A percentile compares a stretch with the other conserved stretches of the same genome.
These are phyloP conservation scores for Forficula auricularia DNA, from an alignment of 1,140 invertebrate genomes.

Conservation along the genomic window DNA sequence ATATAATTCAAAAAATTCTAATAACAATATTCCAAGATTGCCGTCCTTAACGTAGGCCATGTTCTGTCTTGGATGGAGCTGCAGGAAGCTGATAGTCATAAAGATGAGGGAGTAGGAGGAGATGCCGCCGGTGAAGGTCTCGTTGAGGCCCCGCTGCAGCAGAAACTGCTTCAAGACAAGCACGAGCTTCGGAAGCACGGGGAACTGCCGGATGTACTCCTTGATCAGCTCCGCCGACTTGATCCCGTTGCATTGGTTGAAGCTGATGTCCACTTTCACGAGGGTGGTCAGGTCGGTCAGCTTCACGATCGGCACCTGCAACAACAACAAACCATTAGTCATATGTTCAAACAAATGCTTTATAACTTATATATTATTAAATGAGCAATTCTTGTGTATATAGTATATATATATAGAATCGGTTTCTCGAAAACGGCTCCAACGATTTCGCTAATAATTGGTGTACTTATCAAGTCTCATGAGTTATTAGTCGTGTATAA, in stretches of 20 bases:
- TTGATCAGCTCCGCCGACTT: slow-evolving; percentile 91
- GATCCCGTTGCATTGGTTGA: slow-evolving; percentile 91
- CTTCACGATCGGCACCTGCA: slow-evolving; percentile 84
- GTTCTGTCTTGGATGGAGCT: slow-evolving; percentile 58
- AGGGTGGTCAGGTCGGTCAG: slow-evolving; percentile 87
- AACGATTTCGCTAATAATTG: too few species aligned
- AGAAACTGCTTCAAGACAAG: slow-evolving; percentile 96
- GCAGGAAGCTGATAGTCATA: slow-evolving; percentile 94
- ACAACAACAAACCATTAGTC: slow-evolving; percentile 14
- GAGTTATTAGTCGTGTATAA: too few species aligned
- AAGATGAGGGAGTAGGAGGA: slow-evolving; percentile 96
- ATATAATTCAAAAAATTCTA: slow-evolving; percentile 96
- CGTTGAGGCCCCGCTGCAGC: slow-evolving; percentile 89
- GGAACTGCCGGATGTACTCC: slow-evolving; percentile 59
- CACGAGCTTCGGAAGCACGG: slow-evolving; percentile 78
- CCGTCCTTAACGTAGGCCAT: slow-evolving; percentile 34
- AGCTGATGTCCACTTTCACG: slow-evolving; percentile 91
- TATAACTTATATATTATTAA: too few species aligned
- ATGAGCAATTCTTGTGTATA: too few species aligned
- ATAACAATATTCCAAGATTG: slow-evolving; percentile 84
- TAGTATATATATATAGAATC: too few species aligned
- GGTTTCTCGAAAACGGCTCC: too few species aligned
- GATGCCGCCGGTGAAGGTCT: slow-evolving; percentile 97
- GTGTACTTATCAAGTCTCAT: too few species aligned
- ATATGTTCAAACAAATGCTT: too few species aligned